A percentile compares a stretch with the other conserved stretches of the same genome.
Conservation (phyloP, 2,113 vertebrate genomes). For the Ramphastos sulfuratus region DNA sequence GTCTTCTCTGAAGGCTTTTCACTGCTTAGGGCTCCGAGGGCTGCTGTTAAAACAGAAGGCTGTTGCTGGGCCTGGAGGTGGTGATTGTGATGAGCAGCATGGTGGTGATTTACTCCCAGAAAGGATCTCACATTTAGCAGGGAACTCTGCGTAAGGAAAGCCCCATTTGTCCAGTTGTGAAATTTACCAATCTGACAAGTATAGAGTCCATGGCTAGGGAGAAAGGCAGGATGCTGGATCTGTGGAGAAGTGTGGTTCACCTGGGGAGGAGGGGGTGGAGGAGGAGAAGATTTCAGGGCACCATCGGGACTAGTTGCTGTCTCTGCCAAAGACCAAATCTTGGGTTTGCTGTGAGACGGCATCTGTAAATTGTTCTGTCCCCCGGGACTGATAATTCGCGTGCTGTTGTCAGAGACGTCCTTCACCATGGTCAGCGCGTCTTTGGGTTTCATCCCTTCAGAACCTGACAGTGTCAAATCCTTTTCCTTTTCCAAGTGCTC, state of each 20-base stretch:
- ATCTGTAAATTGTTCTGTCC: conserved; percentile 84
- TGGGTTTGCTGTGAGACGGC: conserved; percentile 91
- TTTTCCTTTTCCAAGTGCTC: conserved; percentile 81
- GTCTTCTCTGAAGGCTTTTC: conserved; percentile 86
- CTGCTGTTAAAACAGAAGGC: conserved; percentile 81
- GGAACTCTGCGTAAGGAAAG: conserved; percentile 94
- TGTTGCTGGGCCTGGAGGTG: conserved; percentile 81
- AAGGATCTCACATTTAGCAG: conserved; percentile 95
- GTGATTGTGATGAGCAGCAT: conserved; percentile 74
- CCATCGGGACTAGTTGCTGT: conserved; percentile 95
- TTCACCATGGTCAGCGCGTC: conserved; percentile 82
- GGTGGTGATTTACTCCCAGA: conserved; percentile 90
- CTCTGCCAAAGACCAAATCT: conserved; percentile 99
- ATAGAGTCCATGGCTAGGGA: conserved; percentile 98
- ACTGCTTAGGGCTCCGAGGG: conserved; percentile 78
- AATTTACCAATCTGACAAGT: conserved; percentile 99
- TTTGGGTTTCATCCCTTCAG: conserved; percentile 86
- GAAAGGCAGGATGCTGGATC: conserved; percentile 94
- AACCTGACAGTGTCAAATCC: conserved; percentile 79
- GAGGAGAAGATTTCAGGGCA: conserved; percentile 87
- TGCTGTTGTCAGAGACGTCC: conserved; percentile 84
- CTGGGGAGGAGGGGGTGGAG: conserved; percentile 77
- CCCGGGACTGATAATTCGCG: conserved; percentile 83
- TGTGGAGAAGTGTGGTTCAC: conserved; percentile 81
- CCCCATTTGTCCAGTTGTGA: conserved; percentile 98